phyloP scores from a whole-genome alignment of 2,888 invertebrate genomes.

The Arenicola marina region DNA sequence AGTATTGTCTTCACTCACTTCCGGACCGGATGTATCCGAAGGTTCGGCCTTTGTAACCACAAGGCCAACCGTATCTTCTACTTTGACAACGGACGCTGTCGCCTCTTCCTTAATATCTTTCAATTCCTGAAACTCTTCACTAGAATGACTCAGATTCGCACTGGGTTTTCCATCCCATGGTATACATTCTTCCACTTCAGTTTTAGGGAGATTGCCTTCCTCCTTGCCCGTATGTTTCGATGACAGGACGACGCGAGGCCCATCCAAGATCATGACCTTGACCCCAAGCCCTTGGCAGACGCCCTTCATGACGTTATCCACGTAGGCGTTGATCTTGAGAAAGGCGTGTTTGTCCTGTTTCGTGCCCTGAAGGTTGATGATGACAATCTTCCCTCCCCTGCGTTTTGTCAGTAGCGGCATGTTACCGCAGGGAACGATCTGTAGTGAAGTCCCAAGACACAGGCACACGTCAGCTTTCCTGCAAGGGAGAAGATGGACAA shows the following conservation, averaged over 20 bases:
- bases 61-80: no score
- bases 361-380: slow-evolving; percentile 96
- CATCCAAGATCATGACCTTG: background rate
- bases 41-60: no score
- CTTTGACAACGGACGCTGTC: no score
- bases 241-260: background rate
- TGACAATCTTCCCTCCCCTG: slow-evolving; percentile 84
- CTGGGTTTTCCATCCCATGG: no score
- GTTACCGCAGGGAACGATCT: slow-evolving; percentile 96
- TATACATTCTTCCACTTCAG: no score
- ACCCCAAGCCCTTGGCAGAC: slow-evolving; percentile 21
- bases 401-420: slow-evolving; percentile 81
- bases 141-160: no score
- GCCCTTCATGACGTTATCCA: slow-evolving; percentile 74
- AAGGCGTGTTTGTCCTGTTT: slow-evolving; percentile 92
- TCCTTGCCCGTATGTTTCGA: background rate
- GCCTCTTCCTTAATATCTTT: no score
- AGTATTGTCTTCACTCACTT: no score
- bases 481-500: no score
- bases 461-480: slow-evolving; percentile 92
- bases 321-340: slow-evolving; percentile 84
- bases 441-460: slow-evolving; percentile 94
- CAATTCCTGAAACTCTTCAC: no score
- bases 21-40: no score
- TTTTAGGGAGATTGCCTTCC: background rate